A percentile compares a stretch with the other conserved stretches of the same genome.
Evolutionary conservation across 2,888 invertebrate species (phyloP).

Genomic region (Xestia ashworthii): DNA sequence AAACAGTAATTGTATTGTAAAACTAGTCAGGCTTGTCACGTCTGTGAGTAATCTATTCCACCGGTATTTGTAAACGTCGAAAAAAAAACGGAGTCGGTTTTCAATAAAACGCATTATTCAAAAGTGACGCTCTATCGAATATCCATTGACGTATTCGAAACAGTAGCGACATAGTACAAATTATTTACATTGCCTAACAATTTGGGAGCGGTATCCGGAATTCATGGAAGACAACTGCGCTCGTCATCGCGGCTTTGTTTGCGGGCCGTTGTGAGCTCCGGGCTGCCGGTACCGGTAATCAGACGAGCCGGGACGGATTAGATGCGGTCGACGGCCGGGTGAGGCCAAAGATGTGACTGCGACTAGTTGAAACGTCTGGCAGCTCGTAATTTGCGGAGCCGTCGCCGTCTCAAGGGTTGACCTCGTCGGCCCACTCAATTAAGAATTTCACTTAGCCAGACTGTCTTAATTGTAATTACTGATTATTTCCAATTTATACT

Average conservation of each 20-base stretch:
- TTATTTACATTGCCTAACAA: constrained; percentile 81
- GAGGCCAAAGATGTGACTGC: constrained; percentile 67
- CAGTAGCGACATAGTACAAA: constrained; percentile 68
- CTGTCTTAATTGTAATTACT: constrained; percentile 65
- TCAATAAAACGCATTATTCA: constrained; percentile 56
- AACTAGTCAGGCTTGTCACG: constrained; percentile 41
- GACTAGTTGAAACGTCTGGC: constrained; percentile 82
- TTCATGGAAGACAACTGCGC: constrained; percentile 80
- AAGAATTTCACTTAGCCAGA: constrained; percentile 70
- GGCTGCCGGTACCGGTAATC: constrained; percentile 81
- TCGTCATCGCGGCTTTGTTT: constrained; percentile 84
- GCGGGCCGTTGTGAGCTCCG: constrained; percentile 77
- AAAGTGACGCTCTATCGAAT: constrained; percentile 50
- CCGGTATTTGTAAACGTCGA: constrained; percentile 35
- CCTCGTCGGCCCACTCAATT: constrained; percentile 75
- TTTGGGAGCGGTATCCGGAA: constrained; percentile 78
- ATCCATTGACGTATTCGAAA: constrained; percentile 65
- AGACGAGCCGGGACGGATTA: constrained; percentile 70
- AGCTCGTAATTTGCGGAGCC: constrained; percentile 83
- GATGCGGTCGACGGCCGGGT: constrained; percentile 58
- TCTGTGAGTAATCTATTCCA: constrained; percentile 48
- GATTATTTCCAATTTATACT: constrained; percentile 43
- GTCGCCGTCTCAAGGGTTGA: constrained; percentile 77
- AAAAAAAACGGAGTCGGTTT: constrained; percentile 44
- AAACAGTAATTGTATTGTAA: constrained; percentile 43